Evolutionary conservation across 2,113 vertebrate genomes (phyloP).

Genomic region (Hucho hucho): DNA sequence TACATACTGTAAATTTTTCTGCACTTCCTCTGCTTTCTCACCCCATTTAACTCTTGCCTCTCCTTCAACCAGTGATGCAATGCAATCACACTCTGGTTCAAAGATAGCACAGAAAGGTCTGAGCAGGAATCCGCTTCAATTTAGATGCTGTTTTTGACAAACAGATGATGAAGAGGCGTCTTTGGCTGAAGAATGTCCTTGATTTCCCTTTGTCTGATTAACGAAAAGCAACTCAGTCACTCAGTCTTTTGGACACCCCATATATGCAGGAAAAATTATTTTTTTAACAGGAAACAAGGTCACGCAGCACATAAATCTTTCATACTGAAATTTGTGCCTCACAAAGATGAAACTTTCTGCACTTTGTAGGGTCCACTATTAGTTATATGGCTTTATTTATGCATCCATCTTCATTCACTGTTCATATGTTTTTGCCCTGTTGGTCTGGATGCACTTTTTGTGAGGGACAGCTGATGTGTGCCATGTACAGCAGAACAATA

Average conservation of each 20-base stretch:
- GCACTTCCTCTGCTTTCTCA: not conserved
- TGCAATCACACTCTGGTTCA: not conserved
- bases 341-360: conserved; percentile 68
- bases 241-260: not conserved
- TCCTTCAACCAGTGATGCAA: not conserved
- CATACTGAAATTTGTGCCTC: conserved; percentile 61
- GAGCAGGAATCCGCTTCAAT: not conserved
- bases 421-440: conserved; percentile 50
- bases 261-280: conserved; percentile 50
- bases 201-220: conserved; percentile 24
- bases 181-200: conserved; percentile 7
- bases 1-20: conserved; percentile 33
- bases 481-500: too few species aligned
- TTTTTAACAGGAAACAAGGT: conserved; percentile 53
- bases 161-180: not conserved
- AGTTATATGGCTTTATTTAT: conserved; percentile 69
- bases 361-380: conserved; percentile 58
- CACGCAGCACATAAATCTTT: conserved; percentile 61
- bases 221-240: conserved; percentile 15
- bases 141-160: not conserved
- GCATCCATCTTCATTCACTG: conserved; percentile 56
- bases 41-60: not conserved
- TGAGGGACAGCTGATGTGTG: not conserved
- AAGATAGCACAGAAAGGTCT: not conserved
- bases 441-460: not conserved